These are phyloP conservation scores for Holcopasites calliopsidis DNA, from an alignment of 1,140 invertebrate genomes.

Conservation along the genomic window DNA sequence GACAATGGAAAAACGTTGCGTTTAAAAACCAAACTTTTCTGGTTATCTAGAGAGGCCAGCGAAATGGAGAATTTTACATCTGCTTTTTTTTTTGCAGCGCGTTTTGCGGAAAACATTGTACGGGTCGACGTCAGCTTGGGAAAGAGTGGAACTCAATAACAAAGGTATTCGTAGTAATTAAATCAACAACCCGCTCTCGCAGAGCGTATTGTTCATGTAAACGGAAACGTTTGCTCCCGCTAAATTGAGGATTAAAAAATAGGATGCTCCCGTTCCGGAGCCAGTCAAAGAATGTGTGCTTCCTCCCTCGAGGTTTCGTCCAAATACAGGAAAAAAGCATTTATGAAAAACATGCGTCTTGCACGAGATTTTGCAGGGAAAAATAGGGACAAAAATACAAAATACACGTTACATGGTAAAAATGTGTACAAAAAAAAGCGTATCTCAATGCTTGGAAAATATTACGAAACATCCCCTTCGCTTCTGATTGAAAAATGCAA, in stretches of 20 bases:
- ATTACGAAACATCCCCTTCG: not conserved
- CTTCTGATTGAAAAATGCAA: not conserved
- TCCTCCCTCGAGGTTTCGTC: slow-evolving; percentile 6
- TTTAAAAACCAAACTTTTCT: no score
- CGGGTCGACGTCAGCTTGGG: not conserved
- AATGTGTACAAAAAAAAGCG: not conserved
- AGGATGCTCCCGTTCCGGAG: not conserved
- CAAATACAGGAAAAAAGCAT: not conserved
- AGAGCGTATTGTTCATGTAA: not conserved
- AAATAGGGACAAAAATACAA: not conserved
- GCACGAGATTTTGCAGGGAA: not conserved
- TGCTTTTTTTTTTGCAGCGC: not conserved
- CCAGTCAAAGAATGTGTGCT: slow-evolving; percentile 12
- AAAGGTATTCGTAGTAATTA: not conserved
- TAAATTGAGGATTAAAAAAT: not conserved
- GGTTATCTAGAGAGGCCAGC: no score
- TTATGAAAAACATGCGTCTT: not conserved
- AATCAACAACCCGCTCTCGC: no score
- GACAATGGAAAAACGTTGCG: no score
- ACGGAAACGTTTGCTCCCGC: not conserved
- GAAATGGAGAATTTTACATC: not conserved
- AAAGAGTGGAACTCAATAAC: not conserved
- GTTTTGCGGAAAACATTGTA: not conserved
- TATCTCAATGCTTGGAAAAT: not conserved
- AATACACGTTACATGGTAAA: not conserved